These are phyloP conservation scores for Acanthoscelides obtectus DNA, from an alignment of 2,888 invertebrate genomes.

Conservation along the genomic window DNA sequence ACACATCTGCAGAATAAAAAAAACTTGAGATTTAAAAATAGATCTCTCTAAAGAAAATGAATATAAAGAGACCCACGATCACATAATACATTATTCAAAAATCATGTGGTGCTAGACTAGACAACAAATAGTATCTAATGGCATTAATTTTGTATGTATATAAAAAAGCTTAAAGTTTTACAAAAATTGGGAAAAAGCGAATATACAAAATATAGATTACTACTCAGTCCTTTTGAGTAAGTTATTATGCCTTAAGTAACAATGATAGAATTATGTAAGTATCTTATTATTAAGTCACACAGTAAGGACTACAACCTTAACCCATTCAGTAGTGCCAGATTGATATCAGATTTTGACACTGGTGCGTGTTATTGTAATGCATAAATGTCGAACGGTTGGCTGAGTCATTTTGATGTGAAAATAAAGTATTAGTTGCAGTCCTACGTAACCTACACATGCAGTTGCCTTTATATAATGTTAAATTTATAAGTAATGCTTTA, in stretches of 20 bases:
- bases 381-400: background rate
- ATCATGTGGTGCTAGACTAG: background rate
- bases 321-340: no score
- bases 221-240: background rate
- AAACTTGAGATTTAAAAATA: slow-evolving; percentile 21
- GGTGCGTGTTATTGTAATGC: no score
- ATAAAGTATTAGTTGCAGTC: background rate
- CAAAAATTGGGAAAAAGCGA: background rate
- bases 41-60: slow-evolving; percentile 16
- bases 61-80: slow-evolving; percentile 16
- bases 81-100: slow-evolving; percentile 15
- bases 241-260: background rate
- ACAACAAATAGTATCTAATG: background rate
- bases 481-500: background rate
- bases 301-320: background rate
- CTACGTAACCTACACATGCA: background rate
- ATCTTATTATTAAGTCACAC: background rate
- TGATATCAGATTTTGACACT: no score
- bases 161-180: background rate
- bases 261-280: background rate
- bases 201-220: background rate
- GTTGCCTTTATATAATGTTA: background rate
- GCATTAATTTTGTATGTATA: background rate
- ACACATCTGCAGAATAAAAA: slow-evolving; percentile 9
- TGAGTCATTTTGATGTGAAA: background rate